phyloP scores from a whole-genome alignment of 2,797 vertebrate genomes.

The Glossophaga mutica region DNA sequence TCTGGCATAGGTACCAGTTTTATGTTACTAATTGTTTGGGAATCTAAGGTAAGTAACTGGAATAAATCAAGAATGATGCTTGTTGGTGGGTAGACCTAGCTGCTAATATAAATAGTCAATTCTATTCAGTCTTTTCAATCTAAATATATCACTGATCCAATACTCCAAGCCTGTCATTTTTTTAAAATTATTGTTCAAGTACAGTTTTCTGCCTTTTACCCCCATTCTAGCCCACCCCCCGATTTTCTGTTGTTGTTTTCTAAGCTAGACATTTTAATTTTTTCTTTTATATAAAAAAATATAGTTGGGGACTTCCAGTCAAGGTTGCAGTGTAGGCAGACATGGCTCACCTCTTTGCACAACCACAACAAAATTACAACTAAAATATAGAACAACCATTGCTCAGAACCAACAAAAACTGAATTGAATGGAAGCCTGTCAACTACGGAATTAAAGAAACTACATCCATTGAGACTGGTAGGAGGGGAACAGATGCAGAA shows the following conservation, averaged over 20 bases:
- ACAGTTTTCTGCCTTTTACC: too few species aligned
- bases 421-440: too few species aligned
- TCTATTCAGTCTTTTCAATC: background rate
- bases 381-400: too few species aligned
- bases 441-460: too few species aligned
- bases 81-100: background rate
- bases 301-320: background rate
- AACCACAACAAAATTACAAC: too few species aligned
- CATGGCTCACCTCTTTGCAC: too few species aligned
- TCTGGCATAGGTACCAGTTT: background rate
- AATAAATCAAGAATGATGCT: background rate
- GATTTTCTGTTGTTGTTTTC: background rate
- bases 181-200: too few species aligned
- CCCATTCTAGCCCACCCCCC: too few species aligned
- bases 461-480: too few species aligned
- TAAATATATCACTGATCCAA: constrained; percentile 1
- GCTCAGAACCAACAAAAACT: too few species aligned
- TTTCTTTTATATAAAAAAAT: background rate
- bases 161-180: background rate
- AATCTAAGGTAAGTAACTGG: background rate
- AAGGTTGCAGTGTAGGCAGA: too few species aligned
- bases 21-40: background rate
- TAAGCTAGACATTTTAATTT: background rate
- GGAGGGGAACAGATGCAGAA: too few species aligned
- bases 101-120: background rate